Conservation (phyloP, 2,797 vertebrate species). For the Harpagifer antarcticus region DNA sequence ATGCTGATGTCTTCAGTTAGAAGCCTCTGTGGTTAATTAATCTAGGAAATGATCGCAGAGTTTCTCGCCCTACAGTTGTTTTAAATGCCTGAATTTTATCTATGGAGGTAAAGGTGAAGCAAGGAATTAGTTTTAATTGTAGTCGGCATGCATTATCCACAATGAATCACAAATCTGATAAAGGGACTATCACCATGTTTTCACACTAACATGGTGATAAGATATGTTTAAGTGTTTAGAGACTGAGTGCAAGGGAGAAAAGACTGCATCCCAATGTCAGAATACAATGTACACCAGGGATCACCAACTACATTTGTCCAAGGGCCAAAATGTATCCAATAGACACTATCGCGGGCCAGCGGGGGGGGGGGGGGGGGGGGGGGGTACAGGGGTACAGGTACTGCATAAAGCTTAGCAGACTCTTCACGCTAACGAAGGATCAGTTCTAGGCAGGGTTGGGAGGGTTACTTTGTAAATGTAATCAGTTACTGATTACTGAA, state of each 20-base stretch:
- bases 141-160: not conserved
- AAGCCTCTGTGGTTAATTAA: conserved; percentile 40
- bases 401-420: too few species aligned
- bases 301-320: too few species aligned
- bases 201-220: conserved; percentile 4
- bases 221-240: not conserved
- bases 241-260: not conserved
- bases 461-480: too few species aligned
- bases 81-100: conserved; percentile 9
- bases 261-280: not conserved
- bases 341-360: too few species aligned
- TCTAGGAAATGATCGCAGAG: conserved; percentile 17
- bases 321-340: too few species aligned
- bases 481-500: too few species aligned
- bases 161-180: not conserved
- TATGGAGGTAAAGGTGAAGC: not conserved
- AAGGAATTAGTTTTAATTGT: not conserved
- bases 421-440: too few species aligned
- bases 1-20: conserved; percentile 52
- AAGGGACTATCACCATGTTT: conserved; percentile 5
- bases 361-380: too few species aligned
- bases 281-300: too few species aligned
- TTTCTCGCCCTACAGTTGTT: conserved; percentile 12
- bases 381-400: too few species aligned
- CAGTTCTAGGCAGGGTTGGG: too few species aligned